Conservation (phyloP, 2,888 invertebrate genomes). For the Plagodis dolabraria region DNA sequence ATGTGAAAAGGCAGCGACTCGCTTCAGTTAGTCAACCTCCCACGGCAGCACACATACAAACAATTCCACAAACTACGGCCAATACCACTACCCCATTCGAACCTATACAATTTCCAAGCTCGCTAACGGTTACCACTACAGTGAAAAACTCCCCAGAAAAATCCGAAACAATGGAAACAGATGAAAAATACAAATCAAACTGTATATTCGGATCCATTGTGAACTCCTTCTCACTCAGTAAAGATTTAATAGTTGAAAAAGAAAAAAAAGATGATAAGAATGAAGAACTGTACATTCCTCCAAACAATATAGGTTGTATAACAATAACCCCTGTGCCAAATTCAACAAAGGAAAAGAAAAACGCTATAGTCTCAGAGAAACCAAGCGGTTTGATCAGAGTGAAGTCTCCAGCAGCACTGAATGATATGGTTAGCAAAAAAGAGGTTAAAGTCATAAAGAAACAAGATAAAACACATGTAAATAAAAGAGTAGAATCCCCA, state of each 20-base stretch:
- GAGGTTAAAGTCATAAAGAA: conserved; percentile 37
- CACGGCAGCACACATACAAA: conserved; percentile 9
- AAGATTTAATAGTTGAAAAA: conserved; percentile 65
- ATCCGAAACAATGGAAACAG: conserved; percentile 30
- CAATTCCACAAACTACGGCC: conserved; percentile 9
- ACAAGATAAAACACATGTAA: conserved; percentile 46
- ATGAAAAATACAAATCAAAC: conserved; percentile 50
- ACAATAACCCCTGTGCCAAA: conserved; percentile 74
- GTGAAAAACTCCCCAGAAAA: conserved; percentile 47
- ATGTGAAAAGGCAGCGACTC: conserved; percentile 64
- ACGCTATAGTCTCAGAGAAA: conserved; percentile 32
- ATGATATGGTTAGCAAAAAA: conserved; percentile 70
- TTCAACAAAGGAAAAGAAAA: conserved; percentile 55
- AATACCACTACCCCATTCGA: conserved; percentile 44
- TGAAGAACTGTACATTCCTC: conserved; percentile 69
- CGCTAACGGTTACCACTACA: conserved; percentile 74
- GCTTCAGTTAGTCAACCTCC: conserved; percentile 51
- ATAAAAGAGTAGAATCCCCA: conserved; percentile 55
- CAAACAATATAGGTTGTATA: conserved; percentile 75
- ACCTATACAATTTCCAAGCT: conserved; percentile 73
- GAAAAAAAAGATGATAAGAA: conserved; percentile 55
- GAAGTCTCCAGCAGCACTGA: conserved; percentile 75
- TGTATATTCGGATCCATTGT: conserved; percentile 54
- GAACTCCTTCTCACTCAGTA: conserved; percentile 57
- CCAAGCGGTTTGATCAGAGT: conserved; percentile 63